Conservation (phyloP, 2,888 invertebrate species). For the Zelleria hepariella region DNA sequence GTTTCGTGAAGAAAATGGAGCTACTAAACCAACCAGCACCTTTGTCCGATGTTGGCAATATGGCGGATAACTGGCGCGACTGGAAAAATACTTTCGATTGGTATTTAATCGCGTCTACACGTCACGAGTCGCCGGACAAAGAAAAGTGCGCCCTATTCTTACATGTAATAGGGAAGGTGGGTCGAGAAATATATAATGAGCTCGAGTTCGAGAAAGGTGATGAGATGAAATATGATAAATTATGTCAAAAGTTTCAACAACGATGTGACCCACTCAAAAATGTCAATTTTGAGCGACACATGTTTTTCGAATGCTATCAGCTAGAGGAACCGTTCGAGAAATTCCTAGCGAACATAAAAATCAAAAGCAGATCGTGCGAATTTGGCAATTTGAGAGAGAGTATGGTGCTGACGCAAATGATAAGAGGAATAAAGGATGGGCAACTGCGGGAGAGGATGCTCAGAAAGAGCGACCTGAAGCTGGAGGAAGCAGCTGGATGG, state of each 20-base stretch:
- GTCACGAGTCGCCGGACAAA: too few relatives aligned
- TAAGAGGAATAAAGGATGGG: background rate
- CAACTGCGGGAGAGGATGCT: background rate
- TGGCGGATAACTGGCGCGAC: too few relatives aligned
- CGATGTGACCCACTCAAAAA: background rate
- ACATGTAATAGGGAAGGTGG: conserved; percentile 15
- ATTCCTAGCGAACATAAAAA: too few relatives aligned
- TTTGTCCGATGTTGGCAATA: too few relatives aligned
- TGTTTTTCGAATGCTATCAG: background rate
- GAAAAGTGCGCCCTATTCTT: conserved; percentile 15
- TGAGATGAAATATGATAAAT: conserved; percentile 1
- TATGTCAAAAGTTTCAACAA: too few relatives aligned
- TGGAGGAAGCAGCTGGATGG: background rate
- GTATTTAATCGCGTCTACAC: too few relatives aligned
- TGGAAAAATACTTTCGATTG: too few relatives aligned
- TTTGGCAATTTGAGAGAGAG: background rate
- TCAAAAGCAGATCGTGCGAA: background rate
- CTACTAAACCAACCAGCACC: too few relatives aligned
- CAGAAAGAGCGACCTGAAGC: background rate
- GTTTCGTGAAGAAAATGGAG: too few relatives aligned
- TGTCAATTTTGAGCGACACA: background rate
- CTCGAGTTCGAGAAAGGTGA: conserved; percentile 6
- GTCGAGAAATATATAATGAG: conserved; percentile 13
- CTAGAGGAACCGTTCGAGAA: background rate
- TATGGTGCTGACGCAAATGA: background rate